These are phyloP conservation scores for Dryoscopus gambensis DNA, from an alignment of 2,113 vertebrate species.

Conservation along the genomic window DNA sequence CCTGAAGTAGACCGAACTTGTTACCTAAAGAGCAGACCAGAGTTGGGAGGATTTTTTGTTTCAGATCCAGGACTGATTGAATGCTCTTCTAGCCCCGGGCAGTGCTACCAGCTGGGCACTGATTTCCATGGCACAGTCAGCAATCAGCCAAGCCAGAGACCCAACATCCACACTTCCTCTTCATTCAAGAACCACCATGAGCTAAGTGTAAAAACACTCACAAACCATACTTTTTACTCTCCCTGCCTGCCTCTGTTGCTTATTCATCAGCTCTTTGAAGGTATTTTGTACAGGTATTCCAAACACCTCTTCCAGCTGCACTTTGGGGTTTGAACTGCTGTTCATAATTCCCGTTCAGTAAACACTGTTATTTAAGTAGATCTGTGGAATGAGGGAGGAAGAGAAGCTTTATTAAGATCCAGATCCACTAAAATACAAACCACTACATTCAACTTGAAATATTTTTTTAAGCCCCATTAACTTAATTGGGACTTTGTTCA, in stretches of 20 bases:
- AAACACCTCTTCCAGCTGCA: background rate
- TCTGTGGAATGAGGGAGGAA: background rate
- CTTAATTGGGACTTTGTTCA: background rate
- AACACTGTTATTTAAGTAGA: background rate
- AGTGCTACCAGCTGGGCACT: background rate
- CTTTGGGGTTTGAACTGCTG: background rate
- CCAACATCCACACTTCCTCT: background rate
- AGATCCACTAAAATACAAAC: background rate
- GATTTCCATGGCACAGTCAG: background rate
- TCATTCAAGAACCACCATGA: background rate
- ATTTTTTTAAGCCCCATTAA: conserved; percentile 13
- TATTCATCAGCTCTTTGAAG: background rate
- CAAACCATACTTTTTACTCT: background rate
- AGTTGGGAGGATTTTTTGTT: background rate
- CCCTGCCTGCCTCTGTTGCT: background rate
- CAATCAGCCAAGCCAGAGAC: background rate
- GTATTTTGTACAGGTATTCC: background rate
- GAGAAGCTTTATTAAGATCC: background rate
- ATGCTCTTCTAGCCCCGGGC: background rate
- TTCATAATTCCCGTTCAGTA: background rate
- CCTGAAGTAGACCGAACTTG: background rate
- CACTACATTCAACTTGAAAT: background rate
- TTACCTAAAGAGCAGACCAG: background rate
- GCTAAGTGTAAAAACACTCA: background rate
- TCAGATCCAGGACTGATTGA: background rate